These are phyloP conservation scores for Mastomys natalensis DNA, from an alignment of 2,113 vertebrate species.

Conservation along the genomic window DNA sequence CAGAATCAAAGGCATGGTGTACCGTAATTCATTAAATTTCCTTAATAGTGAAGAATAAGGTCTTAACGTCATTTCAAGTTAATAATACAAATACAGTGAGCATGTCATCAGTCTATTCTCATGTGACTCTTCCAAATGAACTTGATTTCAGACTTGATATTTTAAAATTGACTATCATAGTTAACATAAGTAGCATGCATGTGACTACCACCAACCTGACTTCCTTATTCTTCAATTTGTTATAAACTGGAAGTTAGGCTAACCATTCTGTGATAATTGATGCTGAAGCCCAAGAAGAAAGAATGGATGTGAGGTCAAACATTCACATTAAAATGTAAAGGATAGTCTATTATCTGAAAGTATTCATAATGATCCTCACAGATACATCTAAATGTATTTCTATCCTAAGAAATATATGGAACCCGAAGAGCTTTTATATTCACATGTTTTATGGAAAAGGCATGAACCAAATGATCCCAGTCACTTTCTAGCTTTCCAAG, in stretches of 20 bases:
- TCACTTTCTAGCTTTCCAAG: slow-evolving; percentile 48
- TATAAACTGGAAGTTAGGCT: slow-evolving; percentile 43
- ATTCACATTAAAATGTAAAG: slow-evolving; percentile 66
- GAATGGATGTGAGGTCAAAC: slow-evolving; percentile 58
- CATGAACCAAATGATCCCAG: slow-evolving; percentile 60
- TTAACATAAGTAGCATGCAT: neutral
- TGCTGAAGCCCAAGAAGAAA: slow-evolving; percentile 13
- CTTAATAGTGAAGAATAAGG: slow-evolving; percentile 28
- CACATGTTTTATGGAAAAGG: slow-evolving; percentile 60
- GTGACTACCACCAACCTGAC: slow-evolving; percentile 3
- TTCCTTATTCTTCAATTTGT: slow-evolving; percentile 48
- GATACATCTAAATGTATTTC: slow-evolving; percentile 55
- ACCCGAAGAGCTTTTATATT: slow-evolving; percentile 36
- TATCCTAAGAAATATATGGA: slow-evolving; percentile 34
- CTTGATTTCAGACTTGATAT: slow-evolving; percentile 50
- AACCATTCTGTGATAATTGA: slow-evolving; percentile 55
- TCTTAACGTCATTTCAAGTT: slow-evolving; percentile 47
- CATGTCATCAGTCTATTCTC: neutral
- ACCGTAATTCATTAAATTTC: neutral
- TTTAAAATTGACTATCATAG: slow-evolving; percentile 21
- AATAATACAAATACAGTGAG: slow-evolving; percentile 22
- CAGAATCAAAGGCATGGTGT: neutral
- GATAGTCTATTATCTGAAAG: slow-evolving; percentile 49
- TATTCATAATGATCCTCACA: slow-evolving; percentile 42
- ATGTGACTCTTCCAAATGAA: slow-evolving; percentile 18